Percentiles rank a stretch among this genome's conserved stretches.
Conservation (phyloP, 2,888 invertebrate genomes). For the Cristatella mucedo region DNA sequence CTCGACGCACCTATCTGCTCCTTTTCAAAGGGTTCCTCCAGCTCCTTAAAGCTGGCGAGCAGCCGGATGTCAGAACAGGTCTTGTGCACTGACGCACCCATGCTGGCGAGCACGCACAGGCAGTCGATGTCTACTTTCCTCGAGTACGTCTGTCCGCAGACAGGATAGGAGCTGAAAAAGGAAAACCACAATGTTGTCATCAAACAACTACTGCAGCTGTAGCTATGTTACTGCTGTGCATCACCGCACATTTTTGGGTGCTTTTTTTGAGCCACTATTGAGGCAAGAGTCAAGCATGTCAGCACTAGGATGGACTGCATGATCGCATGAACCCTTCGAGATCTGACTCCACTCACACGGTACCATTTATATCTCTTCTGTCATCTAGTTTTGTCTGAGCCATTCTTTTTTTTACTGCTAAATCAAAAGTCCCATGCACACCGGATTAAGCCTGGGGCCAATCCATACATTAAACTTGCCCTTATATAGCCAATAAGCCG, state of each 20-base stretch:
- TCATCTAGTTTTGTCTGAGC: no score
- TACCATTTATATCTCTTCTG: no score
- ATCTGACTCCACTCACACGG: no score
- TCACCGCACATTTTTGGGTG: background rate
- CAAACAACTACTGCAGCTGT: background rate
- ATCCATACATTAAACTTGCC: no score
- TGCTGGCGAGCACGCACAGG: constrained; percentile 55
- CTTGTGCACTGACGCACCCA: constrained; percentile 82
- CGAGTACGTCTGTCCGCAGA: constrained; percentile 90
- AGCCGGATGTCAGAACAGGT: constrained; percentile 53
- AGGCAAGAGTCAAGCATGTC: no score
- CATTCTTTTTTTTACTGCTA: no score
- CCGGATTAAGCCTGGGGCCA: no score
- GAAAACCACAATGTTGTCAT: background rate
- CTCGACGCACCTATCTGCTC: constrained; percentile 62
- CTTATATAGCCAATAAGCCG: no score
- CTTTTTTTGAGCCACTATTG: constrained; percentile 1
- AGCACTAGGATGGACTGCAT: no score
- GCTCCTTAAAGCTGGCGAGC: constrained; percentile 77
- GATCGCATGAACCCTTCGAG: no score
- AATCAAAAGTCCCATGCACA: no score
- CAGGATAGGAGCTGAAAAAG: constrained; percentile 48
- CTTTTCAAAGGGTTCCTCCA: constrained; percentile 91
- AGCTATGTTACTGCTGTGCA: background rate
- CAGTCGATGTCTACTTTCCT: constrained; percentile 79